These are phyloP conservation scores for Muntiacus reevesi DNA, from an alignment of 2,113 vertebrate species.

Conservation along the genomic window DNA sequence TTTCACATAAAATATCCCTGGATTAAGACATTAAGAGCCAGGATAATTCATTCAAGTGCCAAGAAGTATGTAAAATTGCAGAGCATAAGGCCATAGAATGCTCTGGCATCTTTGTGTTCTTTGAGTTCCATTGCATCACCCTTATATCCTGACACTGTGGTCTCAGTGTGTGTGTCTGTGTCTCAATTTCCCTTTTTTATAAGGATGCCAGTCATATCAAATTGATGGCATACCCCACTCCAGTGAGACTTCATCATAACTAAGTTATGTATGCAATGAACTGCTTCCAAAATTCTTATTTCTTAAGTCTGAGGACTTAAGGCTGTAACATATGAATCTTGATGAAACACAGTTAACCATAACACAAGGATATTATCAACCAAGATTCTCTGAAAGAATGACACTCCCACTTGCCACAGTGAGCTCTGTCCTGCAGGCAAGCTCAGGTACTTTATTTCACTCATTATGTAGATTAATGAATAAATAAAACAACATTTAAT, in stretches of 20 bases:
- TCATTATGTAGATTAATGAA: not conserved
- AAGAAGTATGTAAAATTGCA: not conserved
- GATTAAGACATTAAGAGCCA: not conserved
- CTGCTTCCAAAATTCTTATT: not conserved
- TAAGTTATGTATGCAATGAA: not conserved
- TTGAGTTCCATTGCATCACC: not conserved
- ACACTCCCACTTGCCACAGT: not conserved
- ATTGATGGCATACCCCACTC: not conserved
- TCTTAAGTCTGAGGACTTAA: not conserved
- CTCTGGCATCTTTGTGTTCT: not conserved
- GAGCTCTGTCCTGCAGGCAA: not conserved
- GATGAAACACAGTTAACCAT: not conserved
- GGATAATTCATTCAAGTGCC: not conserved
- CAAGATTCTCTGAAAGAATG: not conserved
- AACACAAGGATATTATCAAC: not conserved
- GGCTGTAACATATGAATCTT: not conserved
- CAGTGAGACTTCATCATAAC: not conserved
- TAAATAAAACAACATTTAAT: not conserved
- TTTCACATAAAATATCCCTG: not conserved
- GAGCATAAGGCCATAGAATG: not conserved
- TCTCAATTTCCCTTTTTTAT: not conserved
- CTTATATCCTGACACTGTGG: not conserved
- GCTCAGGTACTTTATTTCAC: not conserved
- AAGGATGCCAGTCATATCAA: not conserved
- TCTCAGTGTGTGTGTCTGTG: accelerated